phyloP scores from a whole-genome alignment of 2,113 vertebrate species.

The Stictonetta naevosa region DNA sequence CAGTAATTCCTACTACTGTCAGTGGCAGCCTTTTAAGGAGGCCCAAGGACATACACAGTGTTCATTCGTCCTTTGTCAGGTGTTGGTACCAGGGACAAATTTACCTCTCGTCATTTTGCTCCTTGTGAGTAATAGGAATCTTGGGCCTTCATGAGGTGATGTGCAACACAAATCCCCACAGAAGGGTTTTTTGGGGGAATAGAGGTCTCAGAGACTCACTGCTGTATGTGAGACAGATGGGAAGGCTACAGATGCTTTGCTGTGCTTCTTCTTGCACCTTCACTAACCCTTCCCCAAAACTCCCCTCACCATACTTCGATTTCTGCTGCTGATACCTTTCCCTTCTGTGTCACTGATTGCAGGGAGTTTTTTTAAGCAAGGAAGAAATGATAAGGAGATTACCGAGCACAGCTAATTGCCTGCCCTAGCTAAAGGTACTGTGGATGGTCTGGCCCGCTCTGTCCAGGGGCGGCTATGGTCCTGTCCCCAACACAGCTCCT shows the following conservation, averaged over 20 bases:
- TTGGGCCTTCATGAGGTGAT: not conserved
- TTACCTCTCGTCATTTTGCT: not conserved
- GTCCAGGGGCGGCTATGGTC: rapidly evolving
- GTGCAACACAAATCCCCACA: rapidly evolving
- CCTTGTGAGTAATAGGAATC: not conserved
- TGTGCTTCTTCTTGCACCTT: not conserved
- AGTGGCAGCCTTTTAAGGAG: not conserved
- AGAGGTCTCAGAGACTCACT: rapidly evolving
- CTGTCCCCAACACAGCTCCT: not conserved
- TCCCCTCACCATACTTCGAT: not conserved
- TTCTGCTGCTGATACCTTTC: not conserved
- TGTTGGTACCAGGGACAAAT: not conserved
- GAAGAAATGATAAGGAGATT: not conserved
- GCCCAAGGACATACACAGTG: not conserved
- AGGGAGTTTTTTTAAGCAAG: not conserved
- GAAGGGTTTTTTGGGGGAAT: not conserved
- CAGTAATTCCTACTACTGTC: slow-evolving; percentile 32
- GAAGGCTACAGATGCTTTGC: not conserved
- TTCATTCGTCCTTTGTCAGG: slow-evolving; percentile 27
- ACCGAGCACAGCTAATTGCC: not conserved
- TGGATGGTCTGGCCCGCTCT: rapidly evolving
- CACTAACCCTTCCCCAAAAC: not conserved
- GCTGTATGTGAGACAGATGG: rapidly evolving
- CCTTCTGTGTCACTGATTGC: not conserved
- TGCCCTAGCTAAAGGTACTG: not conserved